A percentile compares a stretch with the other conserved stretches of the same genome.
These are phyloP conservation scores for Cotesia glomerata DNA, from an alignment of 1,140 invertebrate species.

Conservation along the genomic window DNA sequence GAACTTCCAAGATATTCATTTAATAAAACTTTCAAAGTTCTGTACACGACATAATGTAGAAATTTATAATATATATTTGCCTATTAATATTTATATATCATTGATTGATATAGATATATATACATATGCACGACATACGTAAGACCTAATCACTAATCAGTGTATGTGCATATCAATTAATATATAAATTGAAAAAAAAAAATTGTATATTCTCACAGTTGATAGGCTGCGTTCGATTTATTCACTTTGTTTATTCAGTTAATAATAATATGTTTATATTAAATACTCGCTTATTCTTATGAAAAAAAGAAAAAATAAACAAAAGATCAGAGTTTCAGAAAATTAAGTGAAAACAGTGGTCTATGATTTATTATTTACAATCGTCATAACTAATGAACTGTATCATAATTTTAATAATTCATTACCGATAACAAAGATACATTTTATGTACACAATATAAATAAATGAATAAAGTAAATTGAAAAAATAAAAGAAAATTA, in stretches of 20 bases:
- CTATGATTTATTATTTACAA: not conserved
- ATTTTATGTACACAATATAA: slow-evolving; percentile 45
- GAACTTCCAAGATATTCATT: slow-evolving; percentile 39
- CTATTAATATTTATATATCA: slow-evolving; percentile 16
- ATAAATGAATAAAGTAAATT: slow-evolving; percentile 44
- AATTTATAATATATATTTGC: slow-evolving; percentile 29
- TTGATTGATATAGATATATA: slow-evolving; percentile 33
- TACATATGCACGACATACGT: slow-evolving; percentile 12
- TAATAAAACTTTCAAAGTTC: slow-evolving; percentile 37
- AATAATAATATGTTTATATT: not conserved
- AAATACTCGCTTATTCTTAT: not conserved
- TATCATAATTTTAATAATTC: slow-evolving; percentile 58
- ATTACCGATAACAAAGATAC: slow-evolving; percentile 47
- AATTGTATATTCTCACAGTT: slow-evolving; percentile 33
- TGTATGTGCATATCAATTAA: slow-evolving; percentile 24
- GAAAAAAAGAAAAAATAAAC: not conserved
- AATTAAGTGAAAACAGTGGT: not conserved
- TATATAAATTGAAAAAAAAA: slow-evolving; percentile 33
- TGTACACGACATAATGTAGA: slow-evolving; percentile 34
- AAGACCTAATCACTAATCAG: slow-evolving; percentile 4
- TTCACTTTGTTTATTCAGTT: no score
- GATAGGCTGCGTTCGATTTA: not conserved
- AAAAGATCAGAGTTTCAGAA: not conserved
- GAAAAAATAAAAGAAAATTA: slow-evolving; percentile 31
- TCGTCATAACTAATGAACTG: slow-evolving; percentile 49